A percentile compares a stretch with the other conserved stretches of the same genome.
phyloP scores from a whole-genome alignment of 2,797 vertebrate species.

The Pelochelys cantorii region DNA sequence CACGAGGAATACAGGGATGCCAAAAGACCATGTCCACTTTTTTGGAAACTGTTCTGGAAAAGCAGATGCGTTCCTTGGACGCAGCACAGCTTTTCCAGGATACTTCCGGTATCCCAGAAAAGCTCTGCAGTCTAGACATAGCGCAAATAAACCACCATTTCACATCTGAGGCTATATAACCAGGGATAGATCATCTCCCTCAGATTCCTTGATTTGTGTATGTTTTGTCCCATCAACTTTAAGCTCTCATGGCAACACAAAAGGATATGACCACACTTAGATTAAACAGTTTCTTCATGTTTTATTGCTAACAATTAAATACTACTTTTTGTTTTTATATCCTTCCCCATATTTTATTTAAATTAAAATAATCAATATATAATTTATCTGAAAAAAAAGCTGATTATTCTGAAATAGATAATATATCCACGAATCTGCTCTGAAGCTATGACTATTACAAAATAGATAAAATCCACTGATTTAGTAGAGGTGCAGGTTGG shows the following conservation, averaged over 20 bases:
- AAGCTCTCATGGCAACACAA: neutral
- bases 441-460: neutral
- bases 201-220: neutral
- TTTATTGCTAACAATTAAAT: neutral
- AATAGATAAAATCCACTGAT: rapidly evolving
- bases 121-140: too few relatives aligned
- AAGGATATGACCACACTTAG: neutral
- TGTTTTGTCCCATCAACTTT: neutral
- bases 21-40: too few relatives aligned
- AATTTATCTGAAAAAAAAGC: neutral
- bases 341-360: neutral
- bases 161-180: neutral
- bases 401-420: neutral
- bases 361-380: neutral
- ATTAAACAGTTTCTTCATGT: neutral
- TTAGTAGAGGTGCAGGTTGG: neutral
- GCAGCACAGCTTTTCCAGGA: too few relatives aligned
- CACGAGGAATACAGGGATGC: too few relatives aligned
- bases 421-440: rapidly evolving
- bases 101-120: too few relatives aligned
- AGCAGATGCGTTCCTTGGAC: too few relatives aligned
- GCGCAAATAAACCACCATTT: neutral
- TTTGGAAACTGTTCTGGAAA: too few relatives aligned
- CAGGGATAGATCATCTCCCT: neutral
- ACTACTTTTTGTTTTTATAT: neutral